A percentile compares a stretch with the other conserved stretches of the same genome.
phyloP scores from a whole-genome alignment of 2,113 vertebrate species.

The Leptocoma aspasia region DNA sequence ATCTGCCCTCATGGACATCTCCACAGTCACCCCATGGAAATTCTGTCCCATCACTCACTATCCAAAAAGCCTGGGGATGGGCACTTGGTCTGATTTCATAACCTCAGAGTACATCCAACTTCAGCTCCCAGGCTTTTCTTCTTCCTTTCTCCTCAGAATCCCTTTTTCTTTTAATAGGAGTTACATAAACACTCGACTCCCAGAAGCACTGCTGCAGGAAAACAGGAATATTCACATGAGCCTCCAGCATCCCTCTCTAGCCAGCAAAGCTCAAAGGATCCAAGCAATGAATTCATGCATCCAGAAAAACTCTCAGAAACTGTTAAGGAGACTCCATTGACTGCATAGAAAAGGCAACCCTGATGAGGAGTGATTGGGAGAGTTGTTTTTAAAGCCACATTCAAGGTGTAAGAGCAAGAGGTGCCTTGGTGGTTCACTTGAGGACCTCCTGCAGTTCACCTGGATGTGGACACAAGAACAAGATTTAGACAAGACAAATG shows the following conservation, averaged over 20 bases:
- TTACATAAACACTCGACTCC: background rate
- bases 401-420: fast-evolving
- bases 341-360: background rate
- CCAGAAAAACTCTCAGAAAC: background rate
- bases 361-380: background rate
- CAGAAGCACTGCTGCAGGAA: background rate
- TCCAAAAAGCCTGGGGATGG: background rate
- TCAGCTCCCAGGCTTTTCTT: background rate
- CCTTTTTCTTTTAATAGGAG: background rate
- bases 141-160: background rate
- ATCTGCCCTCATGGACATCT: background rate
- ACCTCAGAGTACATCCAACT: background rate
- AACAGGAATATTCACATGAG: background rate
- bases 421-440: background rate
- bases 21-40: fast-evolving
- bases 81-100: background rate
- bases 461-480: background rate
- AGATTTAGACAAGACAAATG: background rate
- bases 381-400: background rate
- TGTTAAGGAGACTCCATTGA: background rate
- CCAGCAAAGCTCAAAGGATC: background rate
- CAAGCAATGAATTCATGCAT: background rate
- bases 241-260: background rate
- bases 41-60: background rate
- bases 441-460: background rate